A percentile compares a stretch with the other conserved stretches of the same genome.
Conservation (phyloP, 2,888 invertebrate species). For the Melinaea marsaeus region DNA sequence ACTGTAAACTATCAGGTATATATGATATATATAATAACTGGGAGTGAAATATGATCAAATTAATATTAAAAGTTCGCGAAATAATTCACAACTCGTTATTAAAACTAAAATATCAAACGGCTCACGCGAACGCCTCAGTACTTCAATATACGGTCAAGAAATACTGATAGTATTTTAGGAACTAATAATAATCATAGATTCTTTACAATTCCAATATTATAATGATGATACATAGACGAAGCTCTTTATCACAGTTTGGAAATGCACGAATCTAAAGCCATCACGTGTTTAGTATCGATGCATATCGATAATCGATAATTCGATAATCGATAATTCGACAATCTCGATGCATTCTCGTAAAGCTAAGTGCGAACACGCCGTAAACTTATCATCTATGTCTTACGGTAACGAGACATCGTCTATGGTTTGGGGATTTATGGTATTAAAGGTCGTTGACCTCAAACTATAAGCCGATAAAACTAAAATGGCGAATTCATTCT, state of each 20-base stretch:
- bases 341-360: constrained; percentile 52
- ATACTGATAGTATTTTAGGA: constrained; percentile 76
- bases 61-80: neutral
- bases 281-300: neutral
- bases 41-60: neutral
- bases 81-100: constrained; percentile 2
- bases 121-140: constrained; percentile 5
- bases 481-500: constrained; percentile 62
- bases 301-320: no score
- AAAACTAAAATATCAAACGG: constrained; percentile 2
- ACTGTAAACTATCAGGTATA: constrained; percentile 12
- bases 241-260: constrained; percentile 75
- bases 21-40: neutral
- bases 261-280: constrained; percentile 56
- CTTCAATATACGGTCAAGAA: constrained; percentile 41
- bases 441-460: no score
- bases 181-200: constrained; percentile 64
- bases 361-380: constrained; percentile 71
- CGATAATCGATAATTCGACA: no score
- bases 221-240: constrained; percentile 62
- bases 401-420: constrained; percentile 70
- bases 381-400: constrained; percentile 71
- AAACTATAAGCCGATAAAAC: constrained; percentile 40
- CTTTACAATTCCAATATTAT: constrained; percentile 33
- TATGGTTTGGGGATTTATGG: constrained; percentile 47